Conservation (phyloP, 2,888 invertebrate species). For the Acleris cristana region DNA sequence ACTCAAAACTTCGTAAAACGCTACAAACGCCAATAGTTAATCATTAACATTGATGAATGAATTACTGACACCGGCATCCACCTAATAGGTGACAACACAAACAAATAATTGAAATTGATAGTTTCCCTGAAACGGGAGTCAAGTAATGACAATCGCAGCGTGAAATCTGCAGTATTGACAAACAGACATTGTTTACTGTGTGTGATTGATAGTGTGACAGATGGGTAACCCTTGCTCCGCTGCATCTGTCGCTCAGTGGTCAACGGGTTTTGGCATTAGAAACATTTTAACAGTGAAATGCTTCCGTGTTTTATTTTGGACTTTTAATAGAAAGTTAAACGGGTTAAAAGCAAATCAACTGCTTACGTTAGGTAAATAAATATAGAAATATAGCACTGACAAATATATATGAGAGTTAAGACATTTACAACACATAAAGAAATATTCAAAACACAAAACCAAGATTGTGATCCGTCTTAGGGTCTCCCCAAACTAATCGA, state of each 20-base stretch:
- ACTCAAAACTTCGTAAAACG: background rate
- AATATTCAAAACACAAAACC: no score
- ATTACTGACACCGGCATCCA: slow-evolving; percentile 8
- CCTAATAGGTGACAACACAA: slow-evolving; percentile 35
- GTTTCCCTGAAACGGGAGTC: slow-evolving; percentile 27
- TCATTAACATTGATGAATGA: slow-evolving; percentile 23
- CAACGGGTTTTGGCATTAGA: slow-evolving; percentile 7
- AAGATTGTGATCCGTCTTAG: no score
- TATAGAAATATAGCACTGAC: no score
- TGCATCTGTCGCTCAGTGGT: slow-evolving; percentile 34
- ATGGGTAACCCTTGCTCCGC: slow-evolving; percentile 37
- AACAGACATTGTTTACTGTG: slow-evolving; percentile 33
- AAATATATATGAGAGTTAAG: no score
- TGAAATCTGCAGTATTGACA: slow-evolving; percentile 38
- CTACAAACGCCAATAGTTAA: background rate
- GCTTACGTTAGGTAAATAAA: no score
- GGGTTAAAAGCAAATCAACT: no score
- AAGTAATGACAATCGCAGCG: slow-evolving; percentile 36
- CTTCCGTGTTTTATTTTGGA: slow-evolving; percentile 21
- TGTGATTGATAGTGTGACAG: slow-evolving; percentile 38
- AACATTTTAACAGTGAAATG: slow-evolving; percentile 12
- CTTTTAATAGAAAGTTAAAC: no score
- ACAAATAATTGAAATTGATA: slow-evolving; percentile 39
- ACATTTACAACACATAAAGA: no score
- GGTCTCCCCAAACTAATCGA: no score